Evolutionary conservation across 2,888 invertebrate species (phyloP), one percentile per base, ranked within the genome.

Genomic region (Drosophila phalerata): DNA sequence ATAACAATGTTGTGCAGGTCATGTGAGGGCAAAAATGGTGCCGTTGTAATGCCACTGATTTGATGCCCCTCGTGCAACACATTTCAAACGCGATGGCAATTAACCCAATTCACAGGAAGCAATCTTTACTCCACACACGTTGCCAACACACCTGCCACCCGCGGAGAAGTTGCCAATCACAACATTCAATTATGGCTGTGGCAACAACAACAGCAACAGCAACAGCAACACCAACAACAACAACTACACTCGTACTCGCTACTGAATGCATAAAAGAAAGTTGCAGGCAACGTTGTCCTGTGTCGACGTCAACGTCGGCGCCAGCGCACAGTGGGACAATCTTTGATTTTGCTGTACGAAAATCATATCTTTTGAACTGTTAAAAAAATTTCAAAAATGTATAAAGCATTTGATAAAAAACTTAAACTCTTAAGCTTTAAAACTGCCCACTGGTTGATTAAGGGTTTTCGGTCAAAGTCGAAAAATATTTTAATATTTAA

Each of bases 161-260:
- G 10, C 15, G 25, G 13, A 15, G 19, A 5, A 5, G 11, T 45
- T 65, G 69, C 57, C 83, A 83, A 83, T 82, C 81, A 81, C 70
- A 81, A 71, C 83, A 79, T 73, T 81, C 83, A 81, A 81, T 82
- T 81, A 85, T 74, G 53, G 62, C 53, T 77, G 71, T 63, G 79
- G 58, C 53, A 40, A 37, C 25, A 47, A 22, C 43, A 43, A 77
- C 58, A 5, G 5, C 25, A 25, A 19, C 19, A 22, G 30, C 43
- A 28, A 28, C 6, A 28, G 6, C 28, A 1, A 28, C 28, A 1
- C 51, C 25, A 25, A 19, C 19, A 22, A 22, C 43, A 28, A 28
- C 6, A 28, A 28, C 28, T 8, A 28, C 28, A 1, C 51, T 43
- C 8, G 43, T 8, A 61, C 52, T 52, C 47, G 51, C 53, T 53